Base-by-base conservation (phyloP, 1,140 invertebrate genomes). In the Pantala flavescens region DNA sequence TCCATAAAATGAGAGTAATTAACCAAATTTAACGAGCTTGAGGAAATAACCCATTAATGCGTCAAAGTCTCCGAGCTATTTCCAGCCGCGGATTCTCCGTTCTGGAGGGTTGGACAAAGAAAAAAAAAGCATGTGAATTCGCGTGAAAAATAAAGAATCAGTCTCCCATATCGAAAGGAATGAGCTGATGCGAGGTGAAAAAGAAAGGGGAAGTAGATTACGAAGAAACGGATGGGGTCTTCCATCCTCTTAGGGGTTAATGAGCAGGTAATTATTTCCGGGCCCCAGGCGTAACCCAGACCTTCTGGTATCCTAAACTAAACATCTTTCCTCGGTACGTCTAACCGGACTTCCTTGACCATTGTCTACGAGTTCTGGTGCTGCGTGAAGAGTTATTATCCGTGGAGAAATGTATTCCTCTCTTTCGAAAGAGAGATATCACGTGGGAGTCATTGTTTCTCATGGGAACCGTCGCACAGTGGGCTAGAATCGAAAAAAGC, bases 261-360 rank as follows among this genome's bases (percentile, higher is more conserved):
- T 21, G 49, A 63, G 49, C 49, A 63, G 16, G 49, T 63, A 63
- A 63, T 63, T 63, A 63, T 63, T 63, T 63, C 49, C 49, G 49
- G 49, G 49, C 49, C n/a, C 49, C 49, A 63, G 49, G 49, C 49
- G 49, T 63, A 21, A 63, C 49, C 49, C 49, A 63, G 49, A 63
- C 49, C 49, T 63, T 63, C 49, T 63, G 49, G 3, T 21, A 21
- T 63, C 49, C 49, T 16, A 63, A 63, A 12, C 49, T 21, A 63
- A 63, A 5, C 49, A 19, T 21, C 49, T 63, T 16, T 19, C 49
- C 49, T 12, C 49, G 12, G 28, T 12, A 63, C 49, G 12, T 63
- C n/a, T 21, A 16, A 63, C 49, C 49, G 49, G 49, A 63, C 49
- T 63, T 63, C 49, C 49, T 63, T 21, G 49, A 63, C 49, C 49